Base-by-base conservation (phyloP, 2,888 invertebrate species). In the Metallyticus violacea region DNA sequence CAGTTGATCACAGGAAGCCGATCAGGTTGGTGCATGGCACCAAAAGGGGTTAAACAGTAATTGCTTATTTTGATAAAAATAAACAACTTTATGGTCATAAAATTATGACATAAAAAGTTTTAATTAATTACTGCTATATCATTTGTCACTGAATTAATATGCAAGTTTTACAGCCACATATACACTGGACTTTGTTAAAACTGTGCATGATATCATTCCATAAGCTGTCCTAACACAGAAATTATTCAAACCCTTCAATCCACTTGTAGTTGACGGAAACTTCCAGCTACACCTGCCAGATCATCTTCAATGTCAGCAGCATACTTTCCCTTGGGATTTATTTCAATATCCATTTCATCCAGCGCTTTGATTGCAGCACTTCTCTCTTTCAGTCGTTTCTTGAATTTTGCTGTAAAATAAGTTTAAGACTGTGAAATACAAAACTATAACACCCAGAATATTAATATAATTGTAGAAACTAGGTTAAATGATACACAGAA, bases 281-380 rank as follows among this genome's bases (percentile, higher is more conserved):
- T 88, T 26, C 89, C 89, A 27, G 89, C 87, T 25, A 89, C 88
- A 0, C 89, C 88, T 22, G 86, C 84, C 29, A 89, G 85, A 15
- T 87, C 88, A 85, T 88, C 88, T n/a, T 88, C 88, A 77, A 88
- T 85, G n/a, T 88, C 88, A 6, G 83, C 30, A 25, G 86, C 86
- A 76, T 85, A 85, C 28, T 85, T 85, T 83, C 85, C 77, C 87
- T 88, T 30, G 82, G 81, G 85, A 40, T 86, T 89, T 78, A 90
- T 27, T 82, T 90, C 90, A 5, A 92, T 90, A 81, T 90, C 88
- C 91, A 92, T 91, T 79, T 90, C 86, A 85, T 92, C 91, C 86
- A 91, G 88, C 4, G 91, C 90, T 29, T 89, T 84, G 7, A 92
- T 88, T 28, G 89, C 89, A 30, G 90, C 90, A 28, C 90, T 89